Base-by-base conservation (phyloP, 2,113 vertebrate genomes). In the Microcebus griseorufus region DNA sequence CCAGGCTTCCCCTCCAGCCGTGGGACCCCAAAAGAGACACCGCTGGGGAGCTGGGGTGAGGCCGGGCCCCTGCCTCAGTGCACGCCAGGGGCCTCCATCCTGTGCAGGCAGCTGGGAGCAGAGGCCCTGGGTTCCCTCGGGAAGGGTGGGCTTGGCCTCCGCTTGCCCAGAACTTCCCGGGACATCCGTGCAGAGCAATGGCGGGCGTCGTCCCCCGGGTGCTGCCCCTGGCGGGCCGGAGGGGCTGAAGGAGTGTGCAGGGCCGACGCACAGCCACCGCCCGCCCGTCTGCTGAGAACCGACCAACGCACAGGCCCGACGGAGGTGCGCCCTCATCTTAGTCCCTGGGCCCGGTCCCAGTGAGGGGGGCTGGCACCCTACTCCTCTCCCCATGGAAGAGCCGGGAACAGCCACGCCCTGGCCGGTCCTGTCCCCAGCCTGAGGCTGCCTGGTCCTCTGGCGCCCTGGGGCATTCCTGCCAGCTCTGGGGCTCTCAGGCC, bases 91-190 rank as follows among this genome's bases (percentile, higher is more conserved):
- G 48, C 5, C 48, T 48, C 7, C 0, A 0, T 2, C 39, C 58
- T 22, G 0, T 5, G 11, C 0, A 20, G 32, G 12, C 9, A 8
- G 32, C 55, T 37, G 9, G 3, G 53, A 45, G 83, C 29, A 10
- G 53, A 81, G 42, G 9, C 34, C 67, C n/a, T 6, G 6, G 42
- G 4, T 48, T 10, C 34, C 34, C 9, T 2, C 5, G 2, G 45
- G 34, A 6, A 20, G 65, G 23, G 11, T 11, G 82, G n/a, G 29
- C n/a, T 14, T 0, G 0, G 75, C 42, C 64, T n/a, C 76, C 0
- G 18, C 20, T 9, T 18, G 13, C 70, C 42, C 42, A 17, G 62
- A 34, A 22, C 32, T 10, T 34, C n/a, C 53, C 13, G 29, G 79
- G 65, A 55, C 34, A 14, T 13, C 32, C 39, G 11, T 3, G 20